Conservation (phyloP, 1,140 invertebrate genomes). For the Triops cancriformis region DNA sequence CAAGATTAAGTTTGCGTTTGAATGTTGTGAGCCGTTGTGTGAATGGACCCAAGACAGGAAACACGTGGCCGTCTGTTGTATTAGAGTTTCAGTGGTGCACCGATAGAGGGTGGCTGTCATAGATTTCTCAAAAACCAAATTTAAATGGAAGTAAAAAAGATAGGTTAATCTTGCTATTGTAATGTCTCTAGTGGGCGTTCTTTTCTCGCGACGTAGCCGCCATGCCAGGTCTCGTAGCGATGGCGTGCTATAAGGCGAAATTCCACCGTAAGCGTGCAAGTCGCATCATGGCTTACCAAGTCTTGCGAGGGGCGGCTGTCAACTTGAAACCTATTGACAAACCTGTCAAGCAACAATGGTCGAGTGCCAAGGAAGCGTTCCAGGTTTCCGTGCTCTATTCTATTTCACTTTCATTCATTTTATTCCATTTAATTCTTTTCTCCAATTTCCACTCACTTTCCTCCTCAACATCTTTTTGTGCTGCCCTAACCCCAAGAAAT, state of each 20-base stretch:
- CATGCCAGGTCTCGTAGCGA: conserved; percentile 50
- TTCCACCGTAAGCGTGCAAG: conserved; percentile 17
- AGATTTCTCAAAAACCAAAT: no score
- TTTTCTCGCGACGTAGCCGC: conserved; percentile 73
- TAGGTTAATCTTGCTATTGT: not conserved
- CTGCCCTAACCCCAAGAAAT: not conserved
- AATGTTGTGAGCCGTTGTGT: no score
- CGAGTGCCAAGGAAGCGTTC: conserved; percentile 50
- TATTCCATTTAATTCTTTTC: no score
- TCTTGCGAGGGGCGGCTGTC: conserved; percentile 66
- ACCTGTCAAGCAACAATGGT: conserved; percentile 54
- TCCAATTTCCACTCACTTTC: not conserved
- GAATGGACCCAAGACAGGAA: no score
- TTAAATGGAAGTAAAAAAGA: not conserved
- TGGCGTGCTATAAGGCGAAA: conserved; percentile 2
- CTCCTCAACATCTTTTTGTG: not conserved
- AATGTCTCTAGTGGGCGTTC: conserved; percentile 23
- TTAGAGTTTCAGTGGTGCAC: no score
- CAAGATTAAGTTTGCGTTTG: no score
- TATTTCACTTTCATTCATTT: no score
- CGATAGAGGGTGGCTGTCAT: no score
- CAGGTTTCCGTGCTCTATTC: not conserved
- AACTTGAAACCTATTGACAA: conserved; percentile 46
- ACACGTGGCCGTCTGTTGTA: no score
- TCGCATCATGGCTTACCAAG: conserved; percentile 62